Percentiles rank a stretch among this genome's conserved stretches.
Evolutionary conservation across 23 tunicate species (phyloP).

Genomic region (Trididemnum miniatum): DNA sequence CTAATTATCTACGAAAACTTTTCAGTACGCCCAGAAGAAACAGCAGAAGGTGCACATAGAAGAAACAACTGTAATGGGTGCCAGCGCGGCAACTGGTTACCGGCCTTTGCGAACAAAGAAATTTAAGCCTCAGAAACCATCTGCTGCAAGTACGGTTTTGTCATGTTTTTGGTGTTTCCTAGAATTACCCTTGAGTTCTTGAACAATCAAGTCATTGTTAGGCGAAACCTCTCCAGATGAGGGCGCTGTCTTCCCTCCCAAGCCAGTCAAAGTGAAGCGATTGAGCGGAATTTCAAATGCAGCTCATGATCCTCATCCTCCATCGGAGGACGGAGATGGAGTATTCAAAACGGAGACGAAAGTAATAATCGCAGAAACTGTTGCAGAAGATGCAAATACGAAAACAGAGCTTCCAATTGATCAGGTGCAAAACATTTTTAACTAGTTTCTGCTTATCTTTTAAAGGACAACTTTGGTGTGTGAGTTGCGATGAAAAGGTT

Average conservation of each 20-base stretch:
- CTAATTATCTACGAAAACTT: too few species aligned
- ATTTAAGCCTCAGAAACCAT: constrained; percentile 35
- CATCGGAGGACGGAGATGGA: constrained; percentile 42
- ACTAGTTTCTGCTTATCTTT: too few species aligned
- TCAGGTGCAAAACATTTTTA: too few species aligned
- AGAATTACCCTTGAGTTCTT: too few species aligned
- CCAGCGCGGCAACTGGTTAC: constrained; percentile 68
- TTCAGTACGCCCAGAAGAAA: constrained; percentile 54
- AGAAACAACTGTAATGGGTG: constrained; percentile 65
- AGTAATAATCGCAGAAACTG: constrained; percentile 55
- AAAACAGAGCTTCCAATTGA: constrained; percentile 89
- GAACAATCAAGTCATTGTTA: too few species aligned
- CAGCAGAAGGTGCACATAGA: constrained; percentile 45
- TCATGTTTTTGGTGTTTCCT: too few species aligned
- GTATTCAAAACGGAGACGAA: constrained; percentile 60
- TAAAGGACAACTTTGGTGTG: too few species aligned
- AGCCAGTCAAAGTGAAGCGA: constrained; percentile 84
- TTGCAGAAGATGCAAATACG: constrained; percentile 75
- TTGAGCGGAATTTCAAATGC: constrained; percentile 32
- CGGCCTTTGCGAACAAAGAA: constrained; percentile 43
- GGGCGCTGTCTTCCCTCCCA: constrained; percentile 74
- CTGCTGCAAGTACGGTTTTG: constrained; percentile 3
- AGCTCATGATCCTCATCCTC: constrained; percentile 24
- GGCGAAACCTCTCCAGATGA: constrained; percentile 45
- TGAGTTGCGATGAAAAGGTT: too few species aligned